Evolutionary conservation across 92 coral and sea anemone genomes (phyloP).

Genomic region (Phenganax marumi): DNA sequence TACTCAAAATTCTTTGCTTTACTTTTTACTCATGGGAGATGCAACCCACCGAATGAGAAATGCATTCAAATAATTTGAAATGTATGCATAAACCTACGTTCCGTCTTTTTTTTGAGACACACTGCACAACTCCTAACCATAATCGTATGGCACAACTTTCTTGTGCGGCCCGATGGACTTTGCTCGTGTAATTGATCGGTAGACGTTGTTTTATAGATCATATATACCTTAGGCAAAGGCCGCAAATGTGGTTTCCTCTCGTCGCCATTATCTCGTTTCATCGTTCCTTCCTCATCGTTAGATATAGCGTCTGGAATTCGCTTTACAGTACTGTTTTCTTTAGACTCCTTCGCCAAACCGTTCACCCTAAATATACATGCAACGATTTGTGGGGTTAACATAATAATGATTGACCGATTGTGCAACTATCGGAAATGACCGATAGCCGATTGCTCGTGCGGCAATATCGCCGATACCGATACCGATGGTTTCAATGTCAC

Average conservation of each 20-base stretch:
- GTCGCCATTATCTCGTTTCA: conserved; percentile 11
- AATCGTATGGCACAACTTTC: neutral
- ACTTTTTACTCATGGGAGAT: no score
- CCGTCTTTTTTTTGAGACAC: neutral
- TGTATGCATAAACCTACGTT: no score
- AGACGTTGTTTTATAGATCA: no score
- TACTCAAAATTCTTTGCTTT: no score
- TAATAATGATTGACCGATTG: no score
- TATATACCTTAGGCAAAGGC: conserved; percentile 25
- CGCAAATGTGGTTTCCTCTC: conserved; percentile 9
- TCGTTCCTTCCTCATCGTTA: conserved; percentile 25
- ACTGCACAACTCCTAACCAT: neutral
- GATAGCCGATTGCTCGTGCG: no score
- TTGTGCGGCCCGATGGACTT: neutral
- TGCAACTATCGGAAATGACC: no score
- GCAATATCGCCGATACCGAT: no score
- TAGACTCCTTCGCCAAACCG: neutral
- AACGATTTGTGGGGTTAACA: neutral
- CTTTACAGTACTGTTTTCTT: conserved; percentile 21
- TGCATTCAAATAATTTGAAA: neutral
- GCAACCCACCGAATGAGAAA: no score
- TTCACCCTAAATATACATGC: conserved; percentile 2
- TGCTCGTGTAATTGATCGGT: neutral
- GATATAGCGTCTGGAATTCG: neutral
- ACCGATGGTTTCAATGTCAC: no score